phyloP scores from a whole-genome alignment of 2,888 invertebrate genomes.

The Meiosimyza platycephala region DNA sequence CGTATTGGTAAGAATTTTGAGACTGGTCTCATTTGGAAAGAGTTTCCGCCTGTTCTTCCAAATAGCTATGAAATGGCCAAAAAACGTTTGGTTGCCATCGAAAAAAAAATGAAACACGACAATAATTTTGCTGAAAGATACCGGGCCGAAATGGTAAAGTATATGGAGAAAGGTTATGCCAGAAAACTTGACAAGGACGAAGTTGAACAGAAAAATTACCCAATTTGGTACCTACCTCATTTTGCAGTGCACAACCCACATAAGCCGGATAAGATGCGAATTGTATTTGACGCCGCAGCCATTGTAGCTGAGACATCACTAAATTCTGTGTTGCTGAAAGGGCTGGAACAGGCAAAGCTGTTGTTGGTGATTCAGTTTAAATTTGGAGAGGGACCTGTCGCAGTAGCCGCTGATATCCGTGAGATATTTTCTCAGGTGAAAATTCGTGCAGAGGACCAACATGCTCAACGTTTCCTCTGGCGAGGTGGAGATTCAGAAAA shows the following conservation, averaged over 20 bases:
- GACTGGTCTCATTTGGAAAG: constrained; percentile 40
- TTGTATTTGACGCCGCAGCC: constrained; percentile 58
- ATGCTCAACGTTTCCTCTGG: no score
- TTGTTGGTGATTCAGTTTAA: constrained; percentile 21
- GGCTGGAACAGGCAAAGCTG: constrained; percentile 51
- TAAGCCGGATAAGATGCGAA: constrained; percentile 48
- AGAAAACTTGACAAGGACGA: constrained; percentile 29
- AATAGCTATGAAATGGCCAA: constrained; percentile 43
- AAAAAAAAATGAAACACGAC: constrained; percentile 33
- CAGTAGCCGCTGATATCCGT: constrained; percentile 41
- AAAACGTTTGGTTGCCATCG: constrained; percentile 39
- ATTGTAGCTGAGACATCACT: constrained; percentile 45
- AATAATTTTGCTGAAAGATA: constrained; percentile 41
- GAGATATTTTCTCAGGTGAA: neutral
- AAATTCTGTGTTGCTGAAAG: constrained; percentile 49
- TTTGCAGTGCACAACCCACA: constrained; percentile 51
- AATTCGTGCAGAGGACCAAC: no score
- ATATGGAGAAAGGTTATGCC: constrained; percentile 46
- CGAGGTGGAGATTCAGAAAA: no score
- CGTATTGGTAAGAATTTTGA: constrained; percentile 37
- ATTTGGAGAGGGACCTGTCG: no score
- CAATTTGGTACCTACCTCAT: constrained; percentile 53
- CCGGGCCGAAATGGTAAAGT: constrained; percentile 41
- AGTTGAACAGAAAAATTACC: neutral
- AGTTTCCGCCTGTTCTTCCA: constrained; percentile 16